phyloP scores from a whole-genome alignment of 1,140 invertebrate genomes.

The Catajapyx aquilonaris region DNA sequence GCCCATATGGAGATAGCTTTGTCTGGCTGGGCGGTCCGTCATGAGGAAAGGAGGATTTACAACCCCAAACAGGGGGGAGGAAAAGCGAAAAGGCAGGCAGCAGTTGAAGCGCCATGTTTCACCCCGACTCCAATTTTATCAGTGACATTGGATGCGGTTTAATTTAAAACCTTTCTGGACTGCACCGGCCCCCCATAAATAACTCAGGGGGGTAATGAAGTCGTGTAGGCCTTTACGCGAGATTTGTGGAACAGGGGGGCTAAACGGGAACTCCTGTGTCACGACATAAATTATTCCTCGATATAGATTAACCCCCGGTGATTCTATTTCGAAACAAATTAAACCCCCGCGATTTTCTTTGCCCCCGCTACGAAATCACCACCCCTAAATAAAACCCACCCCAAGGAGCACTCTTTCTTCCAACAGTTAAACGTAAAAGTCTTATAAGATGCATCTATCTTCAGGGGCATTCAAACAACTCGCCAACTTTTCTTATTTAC shows the following conservation, averaged over 20 bases:
- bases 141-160: constrained; percentile 1
- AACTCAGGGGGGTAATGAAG: constrained; percentile 1
- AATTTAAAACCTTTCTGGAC: constrained; percentile 1
- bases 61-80: neutral
- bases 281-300: no score
- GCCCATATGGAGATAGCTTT: neutral
- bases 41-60: neutral
- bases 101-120: neutral
- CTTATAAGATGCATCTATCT: no score
- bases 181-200: neutral
- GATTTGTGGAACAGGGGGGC: constrained; percentile 1
- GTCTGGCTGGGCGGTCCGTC: neutral
- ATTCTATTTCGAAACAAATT: no score
- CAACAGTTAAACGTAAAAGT: no score
- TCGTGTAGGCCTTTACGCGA: neutral
- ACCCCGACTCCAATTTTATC: neutral
- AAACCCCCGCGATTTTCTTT: no score
- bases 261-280: no score
- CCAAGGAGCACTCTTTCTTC: no score
- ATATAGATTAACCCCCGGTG: no score
- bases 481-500: no score
- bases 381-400: no score
- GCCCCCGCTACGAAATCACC: no score
- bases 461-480: no score
- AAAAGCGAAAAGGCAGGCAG: neutral